Conservation (phyloP, 2,797 vertebrate species). For the Cyclura pinguis region DNA sequence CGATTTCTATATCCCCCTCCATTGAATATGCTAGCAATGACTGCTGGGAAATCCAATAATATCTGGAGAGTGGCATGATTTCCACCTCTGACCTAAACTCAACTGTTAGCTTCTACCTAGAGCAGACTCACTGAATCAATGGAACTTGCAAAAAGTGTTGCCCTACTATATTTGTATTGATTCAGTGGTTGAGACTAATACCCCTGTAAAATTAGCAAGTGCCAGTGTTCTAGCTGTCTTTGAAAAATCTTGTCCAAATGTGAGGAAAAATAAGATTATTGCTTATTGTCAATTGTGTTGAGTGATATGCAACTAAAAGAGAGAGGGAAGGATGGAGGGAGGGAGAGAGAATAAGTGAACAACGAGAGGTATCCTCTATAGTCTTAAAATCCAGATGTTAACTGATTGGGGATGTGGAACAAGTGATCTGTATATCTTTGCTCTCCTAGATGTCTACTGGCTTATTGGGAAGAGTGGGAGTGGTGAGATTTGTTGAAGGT, state of each 20-base stretch:
- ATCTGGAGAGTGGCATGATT: too few relatives aligned
- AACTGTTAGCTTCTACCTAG: too few relatives aligned
- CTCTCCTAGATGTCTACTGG: not conserved
- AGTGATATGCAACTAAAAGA: not conserved
- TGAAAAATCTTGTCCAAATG: not conserved
- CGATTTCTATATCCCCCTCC: too few relatives aligned
- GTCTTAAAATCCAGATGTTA: not conserved
- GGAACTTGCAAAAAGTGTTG: too few relatives aligned
- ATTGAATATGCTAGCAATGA: too few relatives aligned
- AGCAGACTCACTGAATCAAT: too few relatives aligned
- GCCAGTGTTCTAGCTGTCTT: not conserved
- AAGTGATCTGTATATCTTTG: not conserved
- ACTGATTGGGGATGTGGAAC: not conserved
- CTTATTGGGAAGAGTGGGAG: not conserved
- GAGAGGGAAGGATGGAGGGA: not conserved
- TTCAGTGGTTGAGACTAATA: not conserved
- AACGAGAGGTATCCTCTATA: not conserved
- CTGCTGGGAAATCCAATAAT: too few relatives aligned
- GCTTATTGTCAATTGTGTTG: not conserved
- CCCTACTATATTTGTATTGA: too few relatives aligned
- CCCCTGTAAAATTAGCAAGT: not conserved
- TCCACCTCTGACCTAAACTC: too few relatives aligned
- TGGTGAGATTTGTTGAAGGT: not conserved
- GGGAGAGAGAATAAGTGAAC: not conserved
- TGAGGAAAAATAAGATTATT: not conserved